phyloP scores from a whole-genome alignment of 1,140 invertebrate species.

The Pseudomyrmex gracilis region DNA sequence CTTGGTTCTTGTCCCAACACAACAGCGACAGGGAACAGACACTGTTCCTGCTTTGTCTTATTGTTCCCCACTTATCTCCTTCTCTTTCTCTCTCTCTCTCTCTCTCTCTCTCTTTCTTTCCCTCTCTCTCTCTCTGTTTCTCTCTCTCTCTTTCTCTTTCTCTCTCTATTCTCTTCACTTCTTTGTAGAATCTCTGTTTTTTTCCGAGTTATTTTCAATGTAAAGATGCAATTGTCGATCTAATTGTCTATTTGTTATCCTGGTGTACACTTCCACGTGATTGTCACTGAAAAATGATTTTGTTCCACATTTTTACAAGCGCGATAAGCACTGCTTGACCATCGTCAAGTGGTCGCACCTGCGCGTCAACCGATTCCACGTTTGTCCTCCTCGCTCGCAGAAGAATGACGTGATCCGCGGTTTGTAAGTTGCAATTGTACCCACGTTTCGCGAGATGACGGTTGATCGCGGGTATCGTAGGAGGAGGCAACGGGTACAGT shows the following conservation, averaged over 20 bases:
- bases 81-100: slow-evolving; percentile 65
- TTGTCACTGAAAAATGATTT: not conserved
- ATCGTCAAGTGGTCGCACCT: not conserved
- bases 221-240: not conserved
- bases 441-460: slow-evolving; percentile 73
- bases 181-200: not conserved
- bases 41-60: slow-evolving; percentile 15
- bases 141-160: slow-evolving; percentile 65
- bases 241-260: not conserved
- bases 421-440: slow-evolving; percentile 69
- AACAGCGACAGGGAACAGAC: slow-evolving; percentile 2
- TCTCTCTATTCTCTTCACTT: slow-evolving; percentile 68
- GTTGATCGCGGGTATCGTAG: slow-evolving; percentile 70
- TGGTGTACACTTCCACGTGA: slow-evolving; percentile 45
- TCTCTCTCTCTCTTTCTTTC: slow-evolving; percentile 65
- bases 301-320: not conserved
- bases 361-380: not conserved
- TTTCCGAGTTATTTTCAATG: slow-evolving; percentile 29
- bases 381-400: slow-evolving; percentile 52
- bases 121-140: slow-evolving; percentile 59
- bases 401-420: slow-evolving; percentile 73
- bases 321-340: not conserved
- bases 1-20: slow-evolving; percentile 1
- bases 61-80: slow-evolving; percentile 26
- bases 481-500: slow-evolving; percentile 69